A percentile compares a stretch with the other conserved stretches of the same genome.
These are phyloP conservation scores for Sphaerodactylus townsendi DNA, from an alignment of 2,113 vertebrate species.

Conservation along the genomic window DNA sequence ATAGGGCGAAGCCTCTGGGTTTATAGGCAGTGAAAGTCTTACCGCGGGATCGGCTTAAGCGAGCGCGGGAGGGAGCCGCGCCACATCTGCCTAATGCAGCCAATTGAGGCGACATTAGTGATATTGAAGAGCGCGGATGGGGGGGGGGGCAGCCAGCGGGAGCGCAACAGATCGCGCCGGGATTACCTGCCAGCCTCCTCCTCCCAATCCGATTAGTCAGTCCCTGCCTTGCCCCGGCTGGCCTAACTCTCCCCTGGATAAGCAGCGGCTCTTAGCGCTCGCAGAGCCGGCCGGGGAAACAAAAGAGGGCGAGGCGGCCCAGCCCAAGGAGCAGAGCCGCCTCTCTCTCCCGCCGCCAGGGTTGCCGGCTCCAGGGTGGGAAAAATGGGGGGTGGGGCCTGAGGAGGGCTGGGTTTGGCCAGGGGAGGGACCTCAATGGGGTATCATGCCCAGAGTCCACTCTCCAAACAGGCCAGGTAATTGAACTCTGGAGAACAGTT, in stretches of 20 bases:
- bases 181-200: constrained; percentile 72
- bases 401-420: not conserved
- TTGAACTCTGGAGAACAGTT: no score
- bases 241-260: no score
- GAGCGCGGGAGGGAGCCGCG: constrained; percentile 51
- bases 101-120: constrained; percentile 77
- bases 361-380: no score
- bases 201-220: constrained; percentile 81
- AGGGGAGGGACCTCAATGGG: no score
- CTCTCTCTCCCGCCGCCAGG: no score
- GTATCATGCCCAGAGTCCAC: no score
- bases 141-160: constrained; percentile 35
- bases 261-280: not conserved
- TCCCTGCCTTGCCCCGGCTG: constrained; percentile 37
- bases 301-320: no score
- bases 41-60: constrained; percentile 67
- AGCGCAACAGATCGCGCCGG: constrained; percentile 57
- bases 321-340: no score
- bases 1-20: constrained; percentile 65
- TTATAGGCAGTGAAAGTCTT: constrained; percentile 78
- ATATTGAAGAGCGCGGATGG: constrained; percentile 64
- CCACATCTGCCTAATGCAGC: constrained; percentile 78
- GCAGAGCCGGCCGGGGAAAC: no score
- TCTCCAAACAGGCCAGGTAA: no score
- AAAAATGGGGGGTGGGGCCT: no score